Conservation (phyloP, 2,888 invertebrate genomes). For the Catocala sponsa region DNA sequence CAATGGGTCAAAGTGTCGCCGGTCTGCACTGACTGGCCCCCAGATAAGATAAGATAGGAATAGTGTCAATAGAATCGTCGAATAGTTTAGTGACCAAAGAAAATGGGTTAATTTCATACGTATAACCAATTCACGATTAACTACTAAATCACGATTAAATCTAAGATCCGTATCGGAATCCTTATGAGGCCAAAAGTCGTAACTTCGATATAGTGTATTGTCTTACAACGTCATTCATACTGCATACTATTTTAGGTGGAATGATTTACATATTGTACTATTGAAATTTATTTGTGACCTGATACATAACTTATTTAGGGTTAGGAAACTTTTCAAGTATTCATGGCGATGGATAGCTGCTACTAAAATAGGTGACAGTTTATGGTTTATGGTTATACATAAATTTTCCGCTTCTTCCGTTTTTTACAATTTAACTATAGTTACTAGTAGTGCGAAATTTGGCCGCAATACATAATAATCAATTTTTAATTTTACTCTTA, state of each 20-base stretch:
- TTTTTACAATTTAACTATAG: too few species aligned
- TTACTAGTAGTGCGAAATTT: too few species aligned
- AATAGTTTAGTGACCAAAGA: neutral
- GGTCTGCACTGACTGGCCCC: too few species aligned
- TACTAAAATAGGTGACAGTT: too few species aligned
- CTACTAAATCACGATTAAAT: slow-evolving; percentile 30
- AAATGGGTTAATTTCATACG: slow-evolving; percentile 25
- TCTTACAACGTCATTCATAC: slow-evolving; percentile 29
- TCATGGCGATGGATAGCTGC: neutral
- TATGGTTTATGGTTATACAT: too few species aligned
- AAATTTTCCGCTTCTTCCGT: too few species aligned
- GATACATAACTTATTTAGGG: slow-evolving; percentile 19
- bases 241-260: slow-evolving; percentile 41
- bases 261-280: slow-evolving; percentile 35
- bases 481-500: too few species aligned
- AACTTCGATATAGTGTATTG: slow-evolving; percentile 41
- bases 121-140: slow-evolving; percentile 1
- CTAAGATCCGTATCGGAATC: slow-evolving; percentile 39
- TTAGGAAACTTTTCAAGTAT: slow-evolving; percentile 1
- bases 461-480: too few species aligned
- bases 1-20: too few species aligned
- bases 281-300: slow-evolving; percentile 22
- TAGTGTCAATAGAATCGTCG: too few species aligned
- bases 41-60: too few species aligned
- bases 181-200: slow-evolving; percentile 32